Conservation (phyloP, 2,888 invertebrate species). For the Drosophila buzzatii region DNA sequence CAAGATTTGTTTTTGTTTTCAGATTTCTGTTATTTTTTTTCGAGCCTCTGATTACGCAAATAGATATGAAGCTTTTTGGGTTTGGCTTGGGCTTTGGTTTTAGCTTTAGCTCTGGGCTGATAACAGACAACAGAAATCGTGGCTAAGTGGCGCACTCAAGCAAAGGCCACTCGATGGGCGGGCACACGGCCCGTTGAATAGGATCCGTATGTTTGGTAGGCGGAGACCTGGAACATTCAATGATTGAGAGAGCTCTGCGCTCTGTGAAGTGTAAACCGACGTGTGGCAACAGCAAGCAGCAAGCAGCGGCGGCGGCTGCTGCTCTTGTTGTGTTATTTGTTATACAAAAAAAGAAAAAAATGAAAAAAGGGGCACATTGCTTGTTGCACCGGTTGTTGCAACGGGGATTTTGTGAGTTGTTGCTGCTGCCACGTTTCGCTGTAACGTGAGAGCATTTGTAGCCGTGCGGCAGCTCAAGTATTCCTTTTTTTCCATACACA, state of each 20-base stretch:
- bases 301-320: constrained; percentile 14
- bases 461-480: constrained; percentile 47
- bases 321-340: constrained; percentile 20
- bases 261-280: constrained; percentile 76
- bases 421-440: constrained; percentile 50
- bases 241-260: constrained; percentile 39
- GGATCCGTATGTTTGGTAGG: constrained; percentile 60
- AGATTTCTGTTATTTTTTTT: constrained; percentile 30
- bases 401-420: constrained; percentile 19
- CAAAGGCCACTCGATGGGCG: constrained; percentile 68
- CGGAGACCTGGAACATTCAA: constrained; percentile 48
- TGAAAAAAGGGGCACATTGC: constrained; percentile 19
- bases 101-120: constrained; percentile 33
- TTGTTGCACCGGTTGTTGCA: constrained; percentile 25
- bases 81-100: constrained; percentile 6
- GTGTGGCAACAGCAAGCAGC: constrained; percentile 55
- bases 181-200: constrained; percentile 40
- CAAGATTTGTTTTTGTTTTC: constrained; percentile 20
- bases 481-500: neutral
- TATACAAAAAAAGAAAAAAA: neutral
- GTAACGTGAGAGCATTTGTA: constrained; percentile 80
- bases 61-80: constrained; percentile 47
- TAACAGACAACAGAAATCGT: constrained; percentile 69
- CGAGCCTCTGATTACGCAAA: constrained; percentile 62
- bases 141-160: constrained; percentile 68